Conservation (phyloP, 35 echinoderm and acorn worm species). For the Amphiura filiformis region DNA sequence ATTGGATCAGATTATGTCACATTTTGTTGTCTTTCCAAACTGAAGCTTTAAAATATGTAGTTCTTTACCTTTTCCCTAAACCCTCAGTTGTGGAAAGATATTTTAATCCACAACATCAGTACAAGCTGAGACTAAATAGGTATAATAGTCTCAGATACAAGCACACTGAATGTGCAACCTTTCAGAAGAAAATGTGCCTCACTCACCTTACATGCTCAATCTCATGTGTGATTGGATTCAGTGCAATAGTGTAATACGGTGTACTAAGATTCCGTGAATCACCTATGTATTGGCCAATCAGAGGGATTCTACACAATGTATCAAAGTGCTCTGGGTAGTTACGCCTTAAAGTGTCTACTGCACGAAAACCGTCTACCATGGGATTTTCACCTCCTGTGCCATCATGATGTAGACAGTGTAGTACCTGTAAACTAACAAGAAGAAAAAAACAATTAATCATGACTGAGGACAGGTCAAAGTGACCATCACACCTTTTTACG, state of each 20-base stretch:
- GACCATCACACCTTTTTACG: too few relatives aligned
- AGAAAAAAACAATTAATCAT: background rate
- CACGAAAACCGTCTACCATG: constrained; percentile 54
- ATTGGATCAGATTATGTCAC: too few relatives aligned
- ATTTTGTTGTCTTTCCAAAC: too few relatives aligned
- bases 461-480: too few relatives aligned
- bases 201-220: background rate
- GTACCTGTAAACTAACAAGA: constrained; percentile 16
- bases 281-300: background rate
- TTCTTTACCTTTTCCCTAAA: too few relatives aligned
- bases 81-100: too few relatives aligned
- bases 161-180: too few relatives aligned
- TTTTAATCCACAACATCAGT: too few relatives aligned
- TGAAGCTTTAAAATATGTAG: too few relatives aligned
- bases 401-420: constrained; percentile 29
- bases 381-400: constrained; percentile 37
- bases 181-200: too few relatives aligned
- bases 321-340: constrained; percentile 40
- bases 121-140: too few relatives aligned
- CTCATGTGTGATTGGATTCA: background rate
- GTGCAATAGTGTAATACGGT: background rate
- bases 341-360: constrained; percentile 18
- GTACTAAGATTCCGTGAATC: background rate
- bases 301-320: constrained; percentile 22
- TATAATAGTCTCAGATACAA: too few relatives aligned